Conservation (phyloP, 2,888 invertebrate species). For the Napeogenes sylphis region DNA sequence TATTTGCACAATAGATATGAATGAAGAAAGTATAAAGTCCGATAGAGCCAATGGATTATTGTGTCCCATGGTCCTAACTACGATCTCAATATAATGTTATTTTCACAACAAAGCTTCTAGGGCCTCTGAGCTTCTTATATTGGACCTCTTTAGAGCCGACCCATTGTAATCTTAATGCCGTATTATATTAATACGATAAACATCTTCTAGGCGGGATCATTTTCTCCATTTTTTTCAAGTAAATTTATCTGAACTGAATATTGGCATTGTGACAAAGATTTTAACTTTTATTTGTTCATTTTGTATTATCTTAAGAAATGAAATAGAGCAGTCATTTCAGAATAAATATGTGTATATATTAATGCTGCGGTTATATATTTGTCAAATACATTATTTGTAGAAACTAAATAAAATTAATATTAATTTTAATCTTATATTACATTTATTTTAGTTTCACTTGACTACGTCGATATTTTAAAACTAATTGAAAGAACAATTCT, state of each 20-base stretch:
- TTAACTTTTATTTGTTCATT: not conserved
- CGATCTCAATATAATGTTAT: slow-evolving; percentile 70
- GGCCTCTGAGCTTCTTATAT: slow-evolving; percentile 71
- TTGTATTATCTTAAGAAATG: too few relatives aligned
- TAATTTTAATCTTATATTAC: too few relatives aligned
- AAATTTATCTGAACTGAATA: slow-evolving; percentile 59
- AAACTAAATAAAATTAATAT: too few relatives aligned
- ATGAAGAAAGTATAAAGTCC: slow-evolving; percentile 58
- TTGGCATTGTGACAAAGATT: slow-evolving; percentile 48
- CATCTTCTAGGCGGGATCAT: slow-evolving; percentile 63
- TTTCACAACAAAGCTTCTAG: slow-evolving; percentile 73
- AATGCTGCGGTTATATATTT: too few relatives aligned
- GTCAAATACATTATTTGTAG: too few relatives aligned
- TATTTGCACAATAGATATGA: slow-evolving; percentile 63
- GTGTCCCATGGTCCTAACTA: slow-evolving; percentile 53
- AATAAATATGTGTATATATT: too few relatives aligned
- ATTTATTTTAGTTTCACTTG: slow-evolving; percentile 53
- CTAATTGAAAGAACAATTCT: too few relatives aligned
- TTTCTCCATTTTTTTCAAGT: slow-evolving; percentile 56
- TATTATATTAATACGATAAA: slow-evolving; percentile 78
- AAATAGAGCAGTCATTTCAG: too few relatives aligned
- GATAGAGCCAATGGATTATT: slow-evolving; percentile 68
- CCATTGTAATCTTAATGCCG: slow-evolving; percentile 76
- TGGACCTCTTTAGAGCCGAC: slow-evolving; percentile 73
- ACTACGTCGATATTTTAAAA: too few relatives aligned